Evolutionary conservation across 2,113 vertebrate genomes (phyloP).

Genomic region (Epinephelus cyanopodus): DNA sequence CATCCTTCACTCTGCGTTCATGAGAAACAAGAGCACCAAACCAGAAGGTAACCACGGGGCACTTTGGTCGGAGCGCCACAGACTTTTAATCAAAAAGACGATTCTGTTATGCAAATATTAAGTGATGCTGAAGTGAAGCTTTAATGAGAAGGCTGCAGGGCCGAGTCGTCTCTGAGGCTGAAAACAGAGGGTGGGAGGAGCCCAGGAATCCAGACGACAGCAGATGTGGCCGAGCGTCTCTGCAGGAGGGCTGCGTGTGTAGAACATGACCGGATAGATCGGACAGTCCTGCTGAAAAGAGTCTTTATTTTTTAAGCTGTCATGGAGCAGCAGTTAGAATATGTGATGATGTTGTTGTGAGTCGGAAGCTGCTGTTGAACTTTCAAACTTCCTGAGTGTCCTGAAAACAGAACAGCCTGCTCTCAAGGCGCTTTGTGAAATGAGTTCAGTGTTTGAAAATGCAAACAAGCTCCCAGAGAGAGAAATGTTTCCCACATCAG

Average conservation of each 20-base stretch:
- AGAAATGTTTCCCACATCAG: not conserved
- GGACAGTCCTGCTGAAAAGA: not conserved
- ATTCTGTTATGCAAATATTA: slow-evolving; percentile 65
- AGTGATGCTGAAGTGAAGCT: slow-evolving; percentile 20
- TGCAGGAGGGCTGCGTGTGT: slow-evolving; percentile 11
- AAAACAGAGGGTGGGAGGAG: slow-evolving; percentile 15
- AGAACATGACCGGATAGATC: not conserved
- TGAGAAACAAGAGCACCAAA: slow-evolving; percentile 40
- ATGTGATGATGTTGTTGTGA: not conserved
- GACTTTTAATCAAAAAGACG: slow-evolving; percentile 54
- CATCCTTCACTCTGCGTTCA: slow-evolving; percentile 14
- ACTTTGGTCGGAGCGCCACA: slow-evolving; percentile 29
- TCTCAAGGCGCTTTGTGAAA: not conserved
- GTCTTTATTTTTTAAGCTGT: slow-evolving; percentile 2
- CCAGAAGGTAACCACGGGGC: slow-evolving; percentile 19
- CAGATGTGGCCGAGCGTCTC: slow-evolving; percentile 33
- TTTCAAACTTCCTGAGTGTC: not conserved
- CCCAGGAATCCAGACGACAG: not conserved
- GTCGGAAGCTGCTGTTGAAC: not conserved
- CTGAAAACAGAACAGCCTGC: not conserved
- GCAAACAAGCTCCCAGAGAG: not conserved
- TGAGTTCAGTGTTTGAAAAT: not conserved
- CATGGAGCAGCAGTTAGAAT: not conserved
- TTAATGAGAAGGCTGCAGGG: slow-evolving; percentile 48
- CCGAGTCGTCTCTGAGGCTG: not conserved